Evolutionary conservation across 2,888 invertebrate genomes (phyloP), one percentile per base, ranked within the genome.

Genomic region (Leptinotarsa juncta): DNA sequence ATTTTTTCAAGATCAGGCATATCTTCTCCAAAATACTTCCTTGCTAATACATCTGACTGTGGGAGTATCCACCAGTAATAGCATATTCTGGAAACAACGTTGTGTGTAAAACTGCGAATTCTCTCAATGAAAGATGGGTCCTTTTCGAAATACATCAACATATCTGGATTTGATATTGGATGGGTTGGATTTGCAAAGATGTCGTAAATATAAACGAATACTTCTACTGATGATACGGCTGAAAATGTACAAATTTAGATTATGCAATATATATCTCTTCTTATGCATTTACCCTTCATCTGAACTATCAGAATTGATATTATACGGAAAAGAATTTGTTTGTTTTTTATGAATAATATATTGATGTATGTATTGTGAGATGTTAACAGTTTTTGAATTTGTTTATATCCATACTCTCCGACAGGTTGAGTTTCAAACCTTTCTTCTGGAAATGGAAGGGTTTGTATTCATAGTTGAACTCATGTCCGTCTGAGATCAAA

Each of bases 1-100:
- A 80, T 77, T 23, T 81, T 79, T 15, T 79, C 81, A n/a, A 82
- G 67, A 71, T 80, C 80, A 16, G 82, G 82, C 50, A 82, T 42
- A 62, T 78, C 70, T 3, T 69, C 65, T 3, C 77, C 76, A 15
- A 82, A 66, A 66, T 73, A 69, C 60, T 70, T 75, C 68, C 77
- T 80, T 26, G 79, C 75, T 20, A 77, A 79, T 12, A 20, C 60
- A 70, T 82, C 81, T 48, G 79, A 77, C 50, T 77, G 73, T 5
- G 79, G 79, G 32, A 81, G 50, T 50, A 79, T 74, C 18, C 68
- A n/a, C 20, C 70, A 69, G 23, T 76, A 68, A 50, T 76, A 76
- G 14, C 23, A 51, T 65, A 71, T 48, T 71, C 67, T 42, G 48
- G 48, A 51, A 69, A 42, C 70, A 14, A 73, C 7, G 10, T 55